Conservation (phyloP, 2,888 invertebrate genomes). For the Parthenolecanium corni region DNA sequence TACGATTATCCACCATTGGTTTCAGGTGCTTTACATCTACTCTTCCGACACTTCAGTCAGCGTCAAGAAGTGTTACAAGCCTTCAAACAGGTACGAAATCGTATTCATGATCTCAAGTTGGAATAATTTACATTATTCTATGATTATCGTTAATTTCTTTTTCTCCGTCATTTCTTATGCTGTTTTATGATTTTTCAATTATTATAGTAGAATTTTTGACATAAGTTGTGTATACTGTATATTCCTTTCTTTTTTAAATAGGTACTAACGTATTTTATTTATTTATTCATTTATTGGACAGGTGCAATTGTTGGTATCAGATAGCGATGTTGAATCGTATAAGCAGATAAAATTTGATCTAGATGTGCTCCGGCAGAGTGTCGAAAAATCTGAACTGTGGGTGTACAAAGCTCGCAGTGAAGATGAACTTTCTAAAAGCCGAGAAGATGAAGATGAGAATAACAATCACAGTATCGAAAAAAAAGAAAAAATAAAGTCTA, state of each 20-base stretch:
- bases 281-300: too few species aligned
- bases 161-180: not conserved
- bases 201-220: too few species aligned
- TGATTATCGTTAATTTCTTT: not conserved
- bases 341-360: constrained; percentile 95
- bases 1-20: constrained; percentile 92
- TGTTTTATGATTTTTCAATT: not conserved
- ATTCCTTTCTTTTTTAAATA: too few species aligned
- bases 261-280: not conserved
- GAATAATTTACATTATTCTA: not conserved
- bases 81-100: constrained; percentile 60
- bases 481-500: constrained; percentile 5
- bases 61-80: constrained; percentile 87
- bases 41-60: constrained; percentile 95
- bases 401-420: constrained; percentile 70
- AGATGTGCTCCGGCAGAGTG: constrained; percentile 83
- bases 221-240: too few species aligned
- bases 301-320: constrained; percentile 94
- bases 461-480: constrained; percentile 31
- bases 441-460: constrained; percentile 40
- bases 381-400: constrained; percentile 97
- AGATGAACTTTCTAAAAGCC: constrained; percentile 40
- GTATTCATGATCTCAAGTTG: not conserved
- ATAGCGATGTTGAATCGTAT: constrained; percentile 95
- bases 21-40: constrained; percentile 79